Percentiles rank a stretch among this genome's conserved stretches.
Evolutionary conservation across 2,797 vertebrate species (phyloP).

Genomic region (Chelonia mydas): DNA sequence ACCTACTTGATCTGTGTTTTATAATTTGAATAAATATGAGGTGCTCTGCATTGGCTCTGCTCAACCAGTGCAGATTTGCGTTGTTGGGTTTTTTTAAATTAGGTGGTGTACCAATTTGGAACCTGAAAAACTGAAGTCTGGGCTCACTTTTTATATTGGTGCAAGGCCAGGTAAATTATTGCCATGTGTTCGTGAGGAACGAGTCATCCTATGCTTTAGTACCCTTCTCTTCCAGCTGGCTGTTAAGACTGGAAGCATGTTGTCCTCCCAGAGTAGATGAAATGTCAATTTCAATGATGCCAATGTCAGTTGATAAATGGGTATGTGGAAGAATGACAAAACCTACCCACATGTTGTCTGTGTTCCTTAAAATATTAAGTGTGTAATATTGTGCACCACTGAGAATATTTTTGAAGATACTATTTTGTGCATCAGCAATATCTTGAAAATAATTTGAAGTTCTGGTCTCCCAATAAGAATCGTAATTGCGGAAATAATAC

Average conservation of each 20-base stretch:
- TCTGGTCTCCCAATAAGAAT: neutral
- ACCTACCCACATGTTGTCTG: neutral
- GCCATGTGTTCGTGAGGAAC: neutral
- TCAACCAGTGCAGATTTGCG: neutral
- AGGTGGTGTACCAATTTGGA: slow-evolving; percentile 35
- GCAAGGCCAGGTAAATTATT: neutral
- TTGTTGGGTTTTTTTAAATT: slow-evolving; percentile 17
- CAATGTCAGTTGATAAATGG: slow-evolving; percentile 5
- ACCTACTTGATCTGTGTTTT: neutral
- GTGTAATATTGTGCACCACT: neutral
- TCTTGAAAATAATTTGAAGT: slow-evolving; percentile 8
- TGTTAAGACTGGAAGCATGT: slow-evolving; percentile 13
- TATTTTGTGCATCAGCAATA: slow-evolving; percentile 60
- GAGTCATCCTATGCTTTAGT: neutral
- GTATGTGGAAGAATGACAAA: neutral
- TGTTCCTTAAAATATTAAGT: slow-evolving; percentile 15
- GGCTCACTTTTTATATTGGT: neutral
- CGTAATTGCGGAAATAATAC: slow-evolving; percentile 15
- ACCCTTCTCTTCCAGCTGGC: slow-evolving; percentile 15
- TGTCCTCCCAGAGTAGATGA: slow-evolving; percentile 1
- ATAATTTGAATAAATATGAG: neutral
- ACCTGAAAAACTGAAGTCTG: slow-evolving; percentile 40
- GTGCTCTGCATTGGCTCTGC: neutral
- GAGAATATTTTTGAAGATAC: slow-evolving; percentile 54
- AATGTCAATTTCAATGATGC: neutral